Base-by-base conservation (phyloP, 2,113 vertebrate species). In the Paracanthobrama guichenoti region DNA sequence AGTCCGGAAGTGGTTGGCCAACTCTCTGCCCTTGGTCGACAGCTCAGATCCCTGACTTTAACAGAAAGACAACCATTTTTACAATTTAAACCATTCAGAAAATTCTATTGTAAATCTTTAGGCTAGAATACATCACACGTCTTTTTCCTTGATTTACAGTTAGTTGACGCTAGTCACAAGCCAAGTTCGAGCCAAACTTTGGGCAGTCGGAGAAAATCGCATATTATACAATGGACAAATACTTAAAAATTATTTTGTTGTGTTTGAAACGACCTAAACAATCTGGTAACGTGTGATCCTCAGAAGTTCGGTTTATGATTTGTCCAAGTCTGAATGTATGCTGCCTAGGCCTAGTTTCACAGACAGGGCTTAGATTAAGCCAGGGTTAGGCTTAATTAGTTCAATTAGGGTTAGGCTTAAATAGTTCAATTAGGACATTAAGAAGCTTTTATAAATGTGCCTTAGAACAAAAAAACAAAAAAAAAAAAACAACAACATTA, bases 31-130 rank as follows among this genome's bases (percentile, higher is more conserved):
- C 90, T 95, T 95, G 12, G 95, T 91, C 0, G 90, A 93, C 91
- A 99, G 88, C 72, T 99, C 96, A 87, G 96, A 96, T 60, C 97
- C 97, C 84, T 95, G 96, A 92, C 98, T 99, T 67, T 12, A 59
- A 12, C 53, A 83, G 84, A 31, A 88, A 18, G 0, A 86, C 83
- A 28, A 35, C 1, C 16, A 20, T 26, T 59, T 60, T 59, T 46
- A 62, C 10, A 39, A 75, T 50, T 74, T 7, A 50, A 74, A 16
- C 72, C 24, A 18, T 50, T 53, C 46, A 75, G 72, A 75, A 28
- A 75, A 3, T 31, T 26, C 9, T 42, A 22, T 12, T 69, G 31
- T 28, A 4, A 39, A 22, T 24, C 16, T 69, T 69, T 42, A 39
- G 16, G 26, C 28, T 31, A 14, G 14, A 35, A 66, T 66, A 66